phyloP scores from a whole-genome alignment of 2,888 invertebrate genomes.

The Synanthedon myopaeformis region DNA sequence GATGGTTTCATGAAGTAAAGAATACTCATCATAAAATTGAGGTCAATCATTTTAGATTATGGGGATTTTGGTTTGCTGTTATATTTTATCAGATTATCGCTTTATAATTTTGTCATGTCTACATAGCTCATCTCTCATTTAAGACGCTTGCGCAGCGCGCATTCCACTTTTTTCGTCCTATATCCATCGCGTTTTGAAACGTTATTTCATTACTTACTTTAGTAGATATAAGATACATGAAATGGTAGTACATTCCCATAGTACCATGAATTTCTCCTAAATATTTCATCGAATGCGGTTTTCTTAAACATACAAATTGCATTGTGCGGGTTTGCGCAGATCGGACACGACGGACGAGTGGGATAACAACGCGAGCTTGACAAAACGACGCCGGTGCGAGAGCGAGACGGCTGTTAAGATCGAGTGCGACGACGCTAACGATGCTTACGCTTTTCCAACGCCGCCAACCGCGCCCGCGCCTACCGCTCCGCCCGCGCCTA shows the following conservation, averaged over 20 bases:
- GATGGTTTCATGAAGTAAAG: background rate
- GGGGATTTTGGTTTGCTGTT: no score
- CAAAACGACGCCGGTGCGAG: constrained; percentile 68
- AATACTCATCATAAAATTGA: background rate
- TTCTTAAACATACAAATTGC: constrained; percentile 1
- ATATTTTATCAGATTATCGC: no score
- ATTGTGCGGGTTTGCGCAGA: constrained; percentile 43
- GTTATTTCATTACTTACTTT: no score
- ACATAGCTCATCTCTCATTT: no score
- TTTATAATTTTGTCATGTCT: no score
- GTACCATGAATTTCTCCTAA: no score
- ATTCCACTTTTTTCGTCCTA: no score
- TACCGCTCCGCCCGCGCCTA: constrained; percentile 18
- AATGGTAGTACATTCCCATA: no score
- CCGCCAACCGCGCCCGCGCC: constrained; percentile 45
- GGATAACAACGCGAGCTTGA: constrained; percentile 45
- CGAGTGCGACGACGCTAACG: constrained; percentile 78
- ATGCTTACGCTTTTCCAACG: constrained; percentile 76
- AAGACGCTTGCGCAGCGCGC: no score
- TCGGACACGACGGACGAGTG: constrained; percentile 60
- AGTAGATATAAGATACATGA: no score
- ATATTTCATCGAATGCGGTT: no score
- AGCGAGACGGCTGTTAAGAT: constrained; percentile 76
- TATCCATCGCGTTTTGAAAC: no score
- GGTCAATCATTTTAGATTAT: background rate